A percentile compares a stretch with the other conserved stretches of the same genome.
These are phyloP conservation scores for Thymallus thymallus DNA, from an alignment of 2,113 vertebrate species.

Conservation along the genomic window DNA sequence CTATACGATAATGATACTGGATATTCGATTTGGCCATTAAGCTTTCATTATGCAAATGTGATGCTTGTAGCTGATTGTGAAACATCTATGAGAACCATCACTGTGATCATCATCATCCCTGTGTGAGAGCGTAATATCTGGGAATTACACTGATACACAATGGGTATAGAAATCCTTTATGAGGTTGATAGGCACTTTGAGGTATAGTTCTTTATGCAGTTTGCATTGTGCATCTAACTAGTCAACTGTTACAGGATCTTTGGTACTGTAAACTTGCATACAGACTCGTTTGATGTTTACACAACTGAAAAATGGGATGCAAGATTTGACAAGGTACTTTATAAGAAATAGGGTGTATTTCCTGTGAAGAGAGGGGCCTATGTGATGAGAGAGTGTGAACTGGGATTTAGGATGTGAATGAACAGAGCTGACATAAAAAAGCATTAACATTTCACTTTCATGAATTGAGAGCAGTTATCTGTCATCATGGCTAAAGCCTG, in stretches of 20 bases:
- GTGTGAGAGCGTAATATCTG: background rate
- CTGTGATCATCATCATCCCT: slow-evolving; percentile 12
- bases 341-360: slow-evolving; percentile 46
- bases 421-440: slow-evolving; percentile 65
- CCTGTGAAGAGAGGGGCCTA: slow-evolving; percentile 49
- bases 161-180: slow-evolving; percentile 50
- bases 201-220: slow-evolving; percentile 46
- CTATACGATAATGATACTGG: slow-evolving; percentile 61
- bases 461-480: slow-evolving; percentile 68
- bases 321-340: slow-evolving; percentile 37
- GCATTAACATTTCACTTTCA: slow-evolving; percentile 64
- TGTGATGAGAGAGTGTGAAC: slow-evolving; percentile 63
- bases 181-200: slow-evolving; percentile 57
- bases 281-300: background rate
- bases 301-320: background rate
- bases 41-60: slow-evolving; percentile 72
- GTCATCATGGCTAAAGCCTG: slow-evolving; percentile 56
- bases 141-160: slow-evolving; percentile 16
- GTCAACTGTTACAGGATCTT: background rate
- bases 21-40: slow-evolving; percentile 69
- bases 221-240: background rate
- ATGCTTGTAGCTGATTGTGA: slow-evolving; percentile 58
- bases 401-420: slow-evolving; percentile 64
- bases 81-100: slow-evolving; percentile 60
- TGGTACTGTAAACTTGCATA: background rate